Evolutionary conservation across 2,113 vertebrate species (phyloP).

Genomic region (Mungos mungo): DNA sequence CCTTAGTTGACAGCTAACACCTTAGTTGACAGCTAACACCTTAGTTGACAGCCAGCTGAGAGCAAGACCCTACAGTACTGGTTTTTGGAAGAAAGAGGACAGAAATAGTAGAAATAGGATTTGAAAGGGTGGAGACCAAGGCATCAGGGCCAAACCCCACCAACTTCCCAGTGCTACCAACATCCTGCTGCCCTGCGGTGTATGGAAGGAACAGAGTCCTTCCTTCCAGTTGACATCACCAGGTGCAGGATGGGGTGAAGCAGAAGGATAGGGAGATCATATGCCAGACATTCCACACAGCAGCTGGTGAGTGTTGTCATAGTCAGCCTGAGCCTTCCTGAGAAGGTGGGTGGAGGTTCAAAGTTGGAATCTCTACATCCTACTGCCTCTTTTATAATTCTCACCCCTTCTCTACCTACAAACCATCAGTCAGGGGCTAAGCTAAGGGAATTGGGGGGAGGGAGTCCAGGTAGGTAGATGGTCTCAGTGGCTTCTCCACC

Average conservation of each 20-base stretch:
- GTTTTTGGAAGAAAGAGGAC: slow-evolving; percentile 65
- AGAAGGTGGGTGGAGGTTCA: background rate
- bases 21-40: slow-evolving; percentile 77
- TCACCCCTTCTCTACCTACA: background rate
- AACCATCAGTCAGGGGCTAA: background rate
- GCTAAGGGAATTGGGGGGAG: background rate
- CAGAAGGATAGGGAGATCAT: slow-evolving; percentile 39
- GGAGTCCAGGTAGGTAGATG: slow-evolving; percentile 42
- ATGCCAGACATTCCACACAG: slow-evolving; percentile 1
- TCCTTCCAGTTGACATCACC: slow-evolving; percentile 29
- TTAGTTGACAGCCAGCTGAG: slow-evolving; percentile 78
- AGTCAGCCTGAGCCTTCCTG: background rate
- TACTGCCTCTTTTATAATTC: background rate
- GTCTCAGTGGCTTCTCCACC: background rate
- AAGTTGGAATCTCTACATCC: background rate
- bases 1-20: slow-evolving; percentile 78
- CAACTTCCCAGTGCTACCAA: slow-evolving; percentile 1
- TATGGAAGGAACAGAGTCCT: background rate
- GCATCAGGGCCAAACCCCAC: background rate
- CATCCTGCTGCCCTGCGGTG: background rate
- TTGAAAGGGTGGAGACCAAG: slow-evolving; percentile 2
- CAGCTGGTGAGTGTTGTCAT: slow-evolving; percentile 51
- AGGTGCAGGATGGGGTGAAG: slow-evolving; percentile 6
- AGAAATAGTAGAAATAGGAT: slow-evolving; percentile 57
- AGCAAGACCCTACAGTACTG: slow-evolving; percentile 67